phyloP scores from a whole-genome alignment of 1,140 invertebrate genomes.

The Antheraea pernyi region DNA sequence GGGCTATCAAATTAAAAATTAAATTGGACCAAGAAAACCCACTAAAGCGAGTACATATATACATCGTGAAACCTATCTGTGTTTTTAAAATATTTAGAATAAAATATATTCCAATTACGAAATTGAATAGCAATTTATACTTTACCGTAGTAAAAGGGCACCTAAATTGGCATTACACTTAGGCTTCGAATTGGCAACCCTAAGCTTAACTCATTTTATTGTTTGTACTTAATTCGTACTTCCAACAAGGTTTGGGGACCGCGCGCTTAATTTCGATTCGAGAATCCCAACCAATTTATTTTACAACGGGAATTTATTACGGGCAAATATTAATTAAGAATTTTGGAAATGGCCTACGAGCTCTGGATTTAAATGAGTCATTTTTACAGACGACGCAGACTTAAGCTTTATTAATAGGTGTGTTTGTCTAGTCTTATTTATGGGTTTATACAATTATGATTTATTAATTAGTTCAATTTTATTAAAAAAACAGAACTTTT shows the following conservation, averaged over 20 bases:
- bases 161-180: background rate
- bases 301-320: conserved; percentile 25
- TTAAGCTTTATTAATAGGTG: background rate
- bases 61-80: too few relatives aligned
- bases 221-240: conserved; percentile 34
- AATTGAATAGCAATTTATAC: background rate
- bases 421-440: background rate
- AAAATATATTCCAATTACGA: background rate
- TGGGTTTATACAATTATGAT: background rate
- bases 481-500: too few relatives aligned
- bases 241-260: conserved; percentile 23
- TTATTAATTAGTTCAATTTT: background rate
- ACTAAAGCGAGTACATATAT: too few relatives aligned
- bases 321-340: conserved; percentile 25
- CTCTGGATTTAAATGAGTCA: background rate
- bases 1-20: background rate
- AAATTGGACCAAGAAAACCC: too few relatives aligned
- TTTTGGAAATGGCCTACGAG: background rate
- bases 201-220: conserved; percentile 30
- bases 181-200: background rate
- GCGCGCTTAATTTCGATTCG: conserved; percentile 32
- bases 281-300: conserved; percentile 29
- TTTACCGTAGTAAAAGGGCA: background rate
- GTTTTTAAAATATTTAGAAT: background rate
- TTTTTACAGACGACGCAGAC: background rate